Evolutionary conservation across 2,888 invertebrate species (phyloP).

Genomic region (Rhodophaea formosa): DNA sequence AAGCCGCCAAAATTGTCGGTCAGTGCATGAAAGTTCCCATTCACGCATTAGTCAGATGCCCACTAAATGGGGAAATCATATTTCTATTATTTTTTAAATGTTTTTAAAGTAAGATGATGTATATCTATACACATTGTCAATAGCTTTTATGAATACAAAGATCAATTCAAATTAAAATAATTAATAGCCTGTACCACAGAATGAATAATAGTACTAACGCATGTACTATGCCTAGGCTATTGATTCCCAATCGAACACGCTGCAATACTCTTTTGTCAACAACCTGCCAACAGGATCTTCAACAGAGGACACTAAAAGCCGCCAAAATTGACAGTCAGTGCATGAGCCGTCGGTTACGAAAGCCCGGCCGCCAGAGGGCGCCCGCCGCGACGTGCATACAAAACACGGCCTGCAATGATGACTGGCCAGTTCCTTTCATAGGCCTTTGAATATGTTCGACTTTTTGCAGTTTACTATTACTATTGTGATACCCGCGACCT

Average conservation of each 20-base stretch:
- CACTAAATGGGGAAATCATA: too few species aligned
- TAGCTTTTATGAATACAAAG: too few species aligned
- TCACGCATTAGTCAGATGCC: too few species aligned
- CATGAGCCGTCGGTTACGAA: constrained; percentile 15
- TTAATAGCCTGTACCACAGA: too few species aligned
- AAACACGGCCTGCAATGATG: constrained; percentile 1
- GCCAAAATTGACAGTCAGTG: constrained; percentile 9
- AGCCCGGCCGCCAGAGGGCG: constrained; percentile 11
- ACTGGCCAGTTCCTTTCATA: constrained; percentile 1
- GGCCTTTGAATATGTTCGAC: neutral
- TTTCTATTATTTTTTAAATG: too few species aligned
- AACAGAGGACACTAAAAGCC: neutral
- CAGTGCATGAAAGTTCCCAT: too few species aligned
- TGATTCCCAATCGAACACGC: neutral
- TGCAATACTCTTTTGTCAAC: neutral
- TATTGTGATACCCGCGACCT: neutral
- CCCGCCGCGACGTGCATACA: constrained; percentile 2
- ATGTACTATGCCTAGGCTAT: too few species aligned
- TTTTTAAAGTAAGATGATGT: too few species aligned
- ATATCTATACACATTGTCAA: too few species aligned
- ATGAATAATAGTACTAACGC: too few species aligned
- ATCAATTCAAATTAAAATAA: too few species aligned
- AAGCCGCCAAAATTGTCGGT: too few species aligned
- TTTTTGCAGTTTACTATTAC: neutral
- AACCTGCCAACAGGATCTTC: constrained; percentile 7